Evolutionary conservation across 2,888 invertebrate genomes (phyloP).

Genomic region (Muscina levida): DNA sequence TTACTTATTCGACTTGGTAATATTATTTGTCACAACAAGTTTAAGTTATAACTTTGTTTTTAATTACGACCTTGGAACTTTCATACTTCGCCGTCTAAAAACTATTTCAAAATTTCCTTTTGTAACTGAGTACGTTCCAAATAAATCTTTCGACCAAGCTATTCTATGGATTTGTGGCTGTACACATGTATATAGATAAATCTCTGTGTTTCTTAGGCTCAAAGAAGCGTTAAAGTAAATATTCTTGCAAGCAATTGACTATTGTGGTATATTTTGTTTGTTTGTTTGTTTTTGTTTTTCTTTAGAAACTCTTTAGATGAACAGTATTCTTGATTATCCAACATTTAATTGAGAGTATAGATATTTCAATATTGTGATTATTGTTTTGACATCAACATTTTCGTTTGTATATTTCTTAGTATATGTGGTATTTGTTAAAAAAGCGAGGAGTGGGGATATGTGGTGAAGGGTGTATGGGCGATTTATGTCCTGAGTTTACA

Average conservation of each 20-base stretch:
- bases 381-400: neutral
- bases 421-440: neutral
- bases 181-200: conserved; percentile 1
- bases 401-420: neutral
- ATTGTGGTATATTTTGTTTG: conserved; percentile 19
- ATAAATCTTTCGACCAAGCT: too few relatives aligned
- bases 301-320: conserved; percentile 31
- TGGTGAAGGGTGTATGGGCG: neutral
- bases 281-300: conserved; percentile 21
- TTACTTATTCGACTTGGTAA: too few relatives aligned
- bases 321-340: conserved; percentile 19
- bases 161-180: neutral
- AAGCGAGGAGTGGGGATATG: neutral
- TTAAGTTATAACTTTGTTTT: too few relatives aligned
- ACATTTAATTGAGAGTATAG: neutral
- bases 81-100: too few relatives aligned
- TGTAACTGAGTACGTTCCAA: too few relatives aligned
- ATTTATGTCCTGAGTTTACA: conserved; percentile 67
- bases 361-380: neutral
- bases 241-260: conserved; percentile 57
- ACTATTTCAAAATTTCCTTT: too few relatives aligned
- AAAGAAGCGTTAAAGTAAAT: conserved; percentile 53
- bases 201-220: conserved; percentile 33
- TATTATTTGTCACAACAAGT: too few relatives aligned
- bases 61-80: too few relatives aligned